Evolutionary conservation across 2,797 vertebrate species (phyloP), one percentile per base, ranked within the genome.

Genomic region (Galaxias olidus): DNA sequence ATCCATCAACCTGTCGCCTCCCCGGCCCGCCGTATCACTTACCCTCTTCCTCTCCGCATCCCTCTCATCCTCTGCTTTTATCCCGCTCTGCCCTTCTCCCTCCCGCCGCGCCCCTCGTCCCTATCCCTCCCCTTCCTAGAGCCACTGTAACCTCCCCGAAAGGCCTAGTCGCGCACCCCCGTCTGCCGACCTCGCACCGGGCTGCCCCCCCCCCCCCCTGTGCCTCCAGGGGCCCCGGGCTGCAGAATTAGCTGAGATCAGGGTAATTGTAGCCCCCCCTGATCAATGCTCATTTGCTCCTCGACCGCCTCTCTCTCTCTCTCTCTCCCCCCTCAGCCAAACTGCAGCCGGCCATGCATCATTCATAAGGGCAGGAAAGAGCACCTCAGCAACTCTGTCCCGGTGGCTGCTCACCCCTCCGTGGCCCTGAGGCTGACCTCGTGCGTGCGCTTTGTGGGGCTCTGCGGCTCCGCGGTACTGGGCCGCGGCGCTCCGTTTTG

Each of bases 1-100:
- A 86, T 87, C 87, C 84, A 89, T 90, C 88, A 89, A 84, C 89
- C 84, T 89, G 86, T 88, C 84, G 69, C 72, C 85, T 83, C 84
- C 77, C 71, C 63, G 55, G 77, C 71, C 83, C 84, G 76, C 72
- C 69, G 19, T 83, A 83, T 85, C 80, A 81, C 85, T 81, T 85
- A 80, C 82, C 83, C 69, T 83, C 81, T 81, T 78, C 75, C 73
- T 65, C 70, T 78, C 73, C 12, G 66, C 84, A 79, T 82, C 82
- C 81, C 78, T 84, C 78, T 76, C 81, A 84, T 85, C 88, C 77
- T 61, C 70, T 60, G 64, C 84, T 88, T 88, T 86, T 84, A 81
- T 87, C 85, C 83, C 68, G 78, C 78, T 79, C 77, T 78, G 73
- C 60, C 4, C 68, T 69, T 73, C 57, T 65, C 17, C 20, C 50